A percentile compares a stretch with the other conserved stretches of the same genome.
Evolutionary conservation across 2,113 vertebrate species (phyloP).

Genomic region (Lota lota): DNA sequence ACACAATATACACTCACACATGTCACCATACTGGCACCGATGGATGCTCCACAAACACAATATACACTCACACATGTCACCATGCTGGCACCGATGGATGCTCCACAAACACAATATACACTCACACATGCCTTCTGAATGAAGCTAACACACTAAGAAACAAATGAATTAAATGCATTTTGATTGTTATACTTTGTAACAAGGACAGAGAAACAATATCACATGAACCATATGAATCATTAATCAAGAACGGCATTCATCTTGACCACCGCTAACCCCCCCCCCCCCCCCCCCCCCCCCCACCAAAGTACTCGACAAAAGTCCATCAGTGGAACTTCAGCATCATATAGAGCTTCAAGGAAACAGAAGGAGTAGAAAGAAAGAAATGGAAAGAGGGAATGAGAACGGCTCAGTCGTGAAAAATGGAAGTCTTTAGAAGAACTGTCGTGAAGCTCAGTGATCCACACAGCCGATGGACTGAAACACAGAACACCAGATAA

Average conservation of each 20-base stretch:
- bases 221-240: background rate
- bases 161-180: too few species aligned
- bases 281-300: too few species aligned
- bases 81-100: too few species aligned
- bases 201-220: background rate
- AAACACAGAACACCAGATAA: constrained; percentile 17
- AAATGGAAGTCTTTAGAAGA: constrained; percentile 29
- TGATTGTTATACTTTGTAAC: background rate
- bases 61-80: too few species aligned
- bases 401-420: background rate
- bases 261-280: constrained; percentile 2
- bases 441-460: constrained; percentile 60
- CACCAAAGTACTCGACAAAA: constrained; percentile 1
- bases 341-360: constrained; percentile 30
- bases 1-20: too few species aligned
- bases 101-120: too few species aligned
- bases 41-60: too few species aligned
- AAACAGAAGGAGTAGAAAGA: constrained; percentile 34
- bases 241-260: constrained; percentile 1
- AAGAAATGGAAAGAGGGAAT: constrained; percentile 11
- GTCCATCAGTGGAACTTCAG: constrained; percentile 15
- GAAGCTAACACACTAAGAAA: too few species aligned
- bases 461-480: constrained; percentile 57
- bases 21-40: too few species aligned
- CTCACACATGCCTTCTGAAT: too few species aligned